Conservation (phyloP, 1,140 invertebrate genomes). For the Drosophila insularis region DNA sequence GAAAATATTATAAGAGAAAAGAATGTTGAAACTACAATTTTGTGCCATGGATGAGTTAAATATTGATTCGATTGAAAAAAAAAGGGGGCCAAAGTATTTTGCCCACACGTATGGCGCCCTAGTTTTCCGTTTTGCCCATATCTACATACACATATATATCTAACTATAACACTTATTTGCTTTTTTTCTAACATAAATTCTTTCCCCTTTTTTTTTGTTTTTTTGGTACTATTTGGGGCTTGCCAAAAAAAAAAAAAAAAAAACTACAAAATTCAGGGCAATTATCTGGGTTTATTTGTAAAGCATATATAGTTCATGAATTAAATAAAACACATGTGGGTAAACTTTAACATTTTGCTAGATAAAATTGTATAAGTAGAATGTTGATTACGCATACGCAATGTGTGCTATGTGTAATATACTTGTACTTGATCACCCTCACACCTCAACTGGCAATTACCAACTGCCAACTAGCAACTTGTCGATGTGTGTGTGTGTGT, state of each 20-base stretch:
- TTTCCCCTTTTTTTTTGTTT: conserved; percentile 19
- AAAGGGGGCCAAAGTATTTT: not conserved
- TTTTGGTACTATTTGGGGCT: not conserved
- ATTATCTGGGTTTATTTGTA: conserved; percentile 73
- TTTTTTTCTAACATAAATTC: conserved; percentile 42
- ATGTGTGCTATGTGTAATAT: conserved; percentile 20
- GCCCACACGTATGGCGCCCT: conserved; percentile 40
- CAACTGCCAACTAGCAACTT: not conserved
- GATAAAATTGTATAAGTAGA: conserved; percentile 27
- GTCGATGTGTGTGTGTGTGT: not conserved
- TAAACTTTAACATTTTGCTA: conserved; percentile 57
- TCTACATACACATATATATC: conserved; percentile 27
- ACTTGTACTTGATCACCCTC: conserved; percentile 10
- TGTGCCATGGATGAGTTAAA: no score
- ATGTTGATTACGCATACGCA: conserved; percentile 59
- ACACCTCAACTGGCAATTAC: not conserved
- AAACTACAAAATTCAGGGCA: conserved; percentile 63
- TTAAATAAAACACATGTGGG: conserved; percentile 70
- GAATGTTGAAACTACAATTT: no score
- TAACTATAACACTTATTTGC: conserved; percentile 15
- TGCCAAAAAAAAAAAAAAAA: conserved; percentile 2
- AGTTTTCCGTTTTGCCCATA: conserved; percentile 31
- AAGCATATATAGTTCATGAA: conserved; percentile 62
- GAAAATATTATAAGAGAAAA: no score
- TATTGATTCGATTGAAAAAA: not conserved